Evolutionary conservation across 2,797 vertebrate genomes (phyloP), one percentile per base, ranked within the genome.

Genomic region (Oreochromis grahami): DNA sequence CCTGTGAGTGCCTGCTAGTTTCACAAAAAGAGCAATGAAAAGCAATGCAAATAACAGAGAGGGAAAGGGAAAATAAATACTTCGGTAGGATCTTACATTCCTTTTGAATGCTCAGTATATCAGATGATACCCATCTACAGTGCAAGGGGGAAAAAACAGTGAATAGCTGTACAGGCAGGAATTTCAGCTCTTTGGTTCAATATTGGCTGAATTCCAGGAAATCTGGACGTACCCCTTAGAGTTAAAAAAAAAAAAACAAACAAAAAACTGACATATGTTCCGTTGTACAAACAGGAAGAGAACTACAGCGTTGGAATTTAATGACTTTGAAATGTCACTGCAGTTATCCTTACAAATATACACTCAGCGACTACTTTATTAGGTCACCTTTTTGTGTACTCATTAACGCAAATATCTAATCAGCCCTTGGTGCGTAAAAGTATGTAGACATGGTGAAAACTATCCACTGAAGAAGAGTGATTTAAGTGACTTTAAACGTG

Each of bases 21-120:
- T 77, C 76, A 74, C 83, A 60, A 52, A 52, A 72, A 68, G 50
- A 83, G 79, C 41, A 26, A 74, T 65, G 60, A 79, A 86, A 86
- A 72, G 80, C 43, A 51, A 36, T 29, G 50, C 13, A 80, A 76
- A 82, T 2, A 76, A 48, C 53, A 5, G 17, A 80, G 50, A 72
- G 8, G 51, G 5, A 76, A 80, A 76, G 70, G 3, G 17, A 70
- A 56, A 79, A 63, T 34, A 70, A 78, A 48, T 72, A 29, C 68
- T 48, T 50, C 2, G 7, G 26, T 74, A 50, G 15, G 0, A n/a
- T n/a, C 70, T 50, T 50, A 32, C 70, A 74, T 74, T 74, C 17
- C 70, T 50, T 74, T 74, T 50, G 43, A 74, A 74, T 74, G 17
- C 24, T 50, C 26, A 50, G 26, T 50, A 48, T 50, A 48, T 74